Base-by-base conservation (phyloP, 1,140 invertebrate genomes). In the Adoxophyes honmai region DNA sequence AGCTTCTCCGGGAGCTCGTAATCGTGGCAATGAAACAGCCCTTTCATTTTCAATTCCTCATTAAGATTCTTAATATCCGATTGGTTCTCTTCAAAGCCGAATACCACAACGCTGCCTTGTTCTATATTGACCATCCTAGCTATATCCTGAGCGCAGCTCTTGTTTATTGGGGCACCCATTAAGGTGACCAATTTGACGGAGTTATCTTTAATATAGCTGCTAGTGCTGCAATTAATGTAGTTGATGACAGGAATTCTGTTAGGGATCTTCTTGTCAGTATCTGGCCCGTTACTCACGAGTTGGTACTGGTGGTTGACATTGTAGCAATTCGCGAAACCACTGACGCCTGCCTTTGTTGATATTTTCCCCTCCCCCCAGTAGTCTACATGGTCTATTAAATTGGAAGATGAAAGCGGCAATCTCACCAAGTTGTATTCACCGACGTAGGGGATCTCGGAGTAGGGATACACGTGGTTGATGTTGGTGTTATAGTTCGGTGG, bases 301-400 rank as follows among this genome's bases (percentile, higher is more conserved):
- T 72, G 66, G 7, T 56, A 60, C 3, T 57, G 35, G 48, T 66
- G 64, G 38, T 72, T 72, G 7, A 72, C 64, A 33, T 72, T 72
- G 21, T 72, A 72, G 14, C 69, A 66, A 13, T 69, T 48, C 0
- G 59, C 14, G 33, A 66, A 72, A 1, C 69, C 69, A 10, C 55
- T 66, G 34, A 18, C 9, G 4, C 61, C 64, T 3, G 15, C 35
- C 3, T 36, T 0, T 1, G 33, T 14, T 4, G 42, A 18, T 11
- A 72, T 72, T 42, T 48, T 56, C 7, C 70, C 66, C 51, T 73
- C 70, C 1, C 70, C 70, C 70, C 70, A 73, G 38, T 73, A 73
- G 53, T 73, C 66, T 0, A 73, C 62, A 28, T 64, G 60, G 4
- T 69, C 66, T 2, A 69, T 37, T 0, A 67, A 18, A 35, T 52